A percentile compares a stretch with the other conserved stretches of the same genome.
Evolutionary conservation across 2,888 invertebrate species (phyloP).

Genomic region (Drosophila lacicola): DNA sequence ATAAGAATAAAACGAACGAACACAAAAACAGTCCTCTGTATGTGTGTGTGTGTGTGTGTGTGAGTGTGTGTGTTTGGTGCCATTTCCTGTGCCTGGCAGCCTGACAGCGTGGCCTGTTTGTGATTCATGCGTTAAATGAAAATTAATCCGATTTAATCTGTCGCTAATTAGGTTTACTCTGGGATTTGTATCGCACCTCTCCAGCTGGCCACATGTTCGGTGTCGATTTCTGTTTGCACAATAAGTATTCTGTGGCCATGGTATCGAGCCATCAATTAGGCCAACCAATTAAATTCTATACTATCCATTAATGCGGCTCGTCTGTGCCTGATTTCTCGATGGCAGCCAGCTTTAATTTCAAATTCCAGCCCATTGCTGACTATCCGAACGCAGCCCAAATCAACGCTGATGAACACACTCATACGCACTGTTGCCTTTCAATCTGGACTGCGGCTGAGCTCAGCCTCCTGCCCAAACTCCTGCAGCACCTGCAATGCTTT

Average conservation of each 20-base stretch:
- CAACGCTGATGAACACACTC: constrained; percentile 75
- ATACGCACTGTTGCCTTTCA: constrained; percentile 77
- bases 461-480: background rate
- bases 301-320: constrained; percentile 24
- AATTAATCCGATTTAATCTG: constrained; percentile 82
- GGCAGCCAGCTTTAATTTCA: constrained; percentile 29
- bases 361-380: constrained; percentile 7
- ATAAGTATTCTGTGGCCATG: constrained; percentile 25
- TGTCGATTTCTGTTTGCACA: constrained; percentile 37
- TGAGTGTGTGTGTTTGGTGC: background rate
- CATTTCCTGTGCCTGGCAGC: constrained; percentile 58
- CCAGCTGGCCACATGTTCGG: constrained; percentile 38
- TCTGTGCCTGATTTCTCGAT: background rate
- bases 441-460: constrained; percentile 32
- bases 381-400: constrained; percentile 47
- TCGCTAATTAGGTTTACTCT: constrained; percentile 81
- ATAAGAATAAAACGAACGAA: constrained; percentile 31
- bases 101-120: constrained; percentile 64
- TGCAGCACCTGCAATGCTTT: constrained; percentile 29
- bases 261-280: constrained; percentile 48
- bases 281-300: constrained; percentile 43
- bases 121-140: constrained; percentile 81
- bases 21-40: constrained; percentile 24
- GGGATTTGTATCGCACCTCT: constrained; percentile 79
- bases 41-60: constrained; percentile 9